phyloP scores from a whole-genome alignment of 2,113 vertebrate genomes.

The Cryptomyrus ogoouensis region DNA sequence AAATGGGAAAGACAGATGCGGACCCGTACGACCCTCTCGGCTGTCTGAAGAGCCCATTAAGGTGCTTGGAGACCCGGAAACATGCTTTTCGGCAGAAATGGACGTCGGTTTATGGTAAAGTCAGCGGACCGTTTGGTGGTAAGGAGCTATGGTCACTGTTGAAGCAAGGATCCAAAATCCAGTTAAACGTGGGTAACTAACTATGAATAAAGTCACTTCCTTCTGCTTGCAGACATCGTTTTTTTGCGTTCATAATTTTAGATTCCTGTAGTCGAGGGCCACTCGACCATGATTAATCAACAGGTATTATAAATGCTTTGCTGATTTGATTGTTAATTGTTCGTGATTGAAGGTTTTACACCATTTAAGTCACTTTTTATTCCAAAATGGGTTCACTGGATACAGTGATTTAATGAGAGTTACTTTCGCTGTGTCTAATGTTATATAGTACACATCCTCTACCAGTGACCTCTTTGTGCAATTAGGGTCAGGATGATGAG shows the following conservation, averaged over 20 bases:
- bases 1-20: slow-evolving; percentile 8
- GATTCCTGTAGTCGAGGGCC: neutral
- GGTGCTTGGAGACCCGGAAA: neutral
- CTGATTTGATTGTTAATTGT: neutral
- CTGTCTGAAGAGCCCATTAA: neutral
- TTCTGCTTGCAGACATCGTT: neutral
- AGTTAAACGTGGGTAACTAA: neutral
- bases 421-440: neutral
- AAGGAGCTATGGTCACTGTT: neutral
- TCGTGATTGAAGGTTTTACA: neutral
- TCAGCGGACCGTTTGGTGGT: neutral
- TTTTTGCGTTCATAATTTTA: neutral
- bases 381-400: neutral
- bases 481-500: neutral
- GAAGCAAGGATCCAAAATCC: neutral
- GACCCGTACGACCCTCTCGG: neutral
- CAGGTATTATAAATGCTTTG: slow-evolving; percentile 2
- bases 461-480: neutral
- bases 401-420: neutral
- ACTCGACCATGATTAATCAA: neutral
- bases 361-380: neutral
- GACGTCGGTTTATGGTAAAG: neutral
- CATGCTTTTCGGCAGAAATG: neutral
- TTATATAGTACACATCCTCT: neutral
- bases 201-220: neutral